Evolutionary conservation across 2,888 invertebrate species (phyloP), one percentile per base, ranked within the genome.

Genomic region (Cheilosia urbana): DNA sequence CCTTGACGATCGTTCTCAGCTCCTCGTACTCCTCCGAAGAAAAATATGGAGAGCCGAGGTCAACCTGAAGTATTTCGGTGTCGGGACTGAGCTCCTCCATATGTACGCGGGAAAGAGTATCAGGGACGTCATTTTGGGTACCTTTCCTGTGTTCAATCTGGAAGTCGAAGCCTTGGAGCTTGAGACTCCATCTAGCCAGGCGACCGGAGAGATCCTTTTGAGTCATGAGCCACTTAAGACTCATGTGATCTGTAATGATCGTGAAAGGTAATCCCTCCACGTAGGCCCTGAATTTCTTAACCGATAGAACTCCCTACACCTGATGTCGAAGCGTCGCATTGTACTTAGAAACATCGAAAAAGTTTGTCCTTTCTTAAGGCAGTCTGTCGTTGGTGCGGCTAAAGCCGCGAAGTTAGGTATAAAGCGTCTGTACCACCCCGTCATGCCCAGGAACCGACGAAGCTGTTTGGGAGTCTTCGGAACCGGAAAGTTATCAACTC

Each of bases 21-120:
- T 57, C 55, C 3, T 4, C 55, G 11, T 57, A 34, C 17, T 57
- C 55, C 11, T 57, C 11, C 11, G 55, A 34, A 7, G 55, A 57
- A 9, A 57, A 57, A 1, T 0, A 34, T 19, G 49, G 49, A 3
- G 37, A 37, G 1, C 4, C 3, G 4, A 37, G 37, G 37, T 37
- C 37, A 1, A 37, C 37, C 37, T 37, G 37, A 0, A 37, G 37
- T 37, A 37, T 37, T 37, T 37, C 37, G 13, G 13, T 13, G 13
- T 37, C 13, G 13, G 37, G 37, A 4, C 13, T 13, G 37, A 37
- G 37, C 37, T 37, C 37, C 37, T 37, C 37, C 37, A 37, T 13
- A 37, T 13, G 37, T 4, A 37, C 13, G 37, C 13, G 37, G 37
- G 37, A 37, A 4, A 37, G 49, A 21, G 21, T 34, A 37, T 37